These are phyloP conservation scores for Sisyra terminalis DNA, from an alignment of 2,888 invertebrate species.

Conservation along the genomic window DNA sequence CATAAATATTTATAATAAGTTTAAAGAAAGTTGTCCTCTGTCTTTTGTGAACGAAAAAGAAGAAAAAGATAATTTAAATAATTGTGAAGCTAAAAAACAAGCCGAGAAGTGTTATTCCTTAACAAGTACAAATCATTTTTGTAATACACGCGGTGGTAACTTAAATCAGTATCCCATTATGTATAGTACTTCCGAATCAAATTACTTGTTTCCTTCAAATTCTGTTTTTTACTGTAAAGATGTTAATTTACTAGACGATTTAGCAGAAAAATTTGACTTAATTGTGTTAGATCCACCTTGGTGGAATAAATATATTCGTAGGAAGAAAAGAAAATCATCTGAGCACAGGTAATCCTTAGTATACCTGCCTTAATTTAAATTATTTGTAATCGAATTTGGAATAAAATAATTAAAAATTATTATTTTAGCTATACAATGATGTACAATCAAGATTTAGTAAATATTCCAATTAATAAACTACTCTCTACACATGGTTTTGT, in stretches of 20 bases:
- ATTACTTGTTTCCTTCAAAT: conserved; percentile 48
- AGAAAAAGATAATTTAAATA: too few relatives aligned
- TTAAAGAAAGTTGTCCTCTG: conserved; percentile 8
- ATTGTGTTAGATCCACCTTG: conserved; percentile 90
- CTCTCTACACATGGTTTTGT: conserved; percentile 47
- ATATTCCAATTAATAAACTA: conserved; percentile 50
- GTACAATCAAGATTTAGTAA: conserved; percentile 52
- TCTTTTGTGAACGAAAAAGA: conserved; percentile 10
- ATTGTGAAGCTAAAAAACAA: conserved; percentile 20
- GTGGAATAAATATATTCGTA: conserved; percentile 86
- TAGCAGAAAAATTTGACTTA: conserved; percentile 55
- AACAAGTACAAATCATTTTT: conserved; percentile 18
- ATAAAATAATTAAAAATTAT: conserved; percentile 3
- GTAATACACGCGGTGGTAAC: conserved; percentile 38
- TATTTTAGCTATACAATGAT: conserved; percentile 59
- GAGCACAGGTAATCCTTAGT: conserved; percentile 36
- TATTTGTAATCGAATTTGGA: too few relatives aligned
- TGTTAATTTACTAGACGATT: conserved; percentile 34
- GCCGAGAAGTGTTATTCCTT: conserved; percentile 25
- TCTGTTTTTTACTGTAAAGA: conserved; percentile 52
- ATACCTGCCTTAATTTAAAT: conserved; percentile 8
- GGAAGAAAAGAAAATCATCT: conserved; percentile 45
- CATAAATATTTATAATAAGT: conserved; percentile 8
- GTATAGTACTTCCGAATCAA: conserved; percentile 28
- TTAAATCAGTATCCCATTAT: conserved; percentile 30